A percentile compares a stretch with the other conserved stretches of the same genome.
Conservation (phyloP, 2,797 vertebrate genomes). For the Gadopsis bispinosus region DNA sequence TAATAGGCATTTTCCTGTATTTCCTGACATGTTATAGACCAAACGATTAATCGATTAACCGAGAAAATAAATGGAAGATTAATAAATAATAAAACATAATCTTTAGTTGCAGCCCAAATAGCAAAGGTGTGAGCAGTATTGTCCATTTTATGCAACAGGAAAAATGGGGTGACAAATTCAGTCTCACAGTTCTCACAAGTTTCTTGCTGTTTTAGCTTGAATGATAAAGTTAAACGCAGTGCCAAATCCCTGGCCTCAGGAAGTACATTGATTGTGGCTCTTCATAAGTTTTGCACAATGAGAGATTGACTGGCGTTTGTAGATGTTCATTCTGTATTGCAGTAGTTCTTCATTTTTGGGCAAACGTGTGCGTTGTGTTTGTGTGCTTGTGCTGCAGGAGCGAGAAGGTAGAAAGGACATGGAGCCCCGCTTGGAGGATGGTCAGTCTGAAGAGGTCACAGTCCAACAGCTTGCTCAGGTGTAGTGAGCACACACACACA, state of each 20-base stretch:
- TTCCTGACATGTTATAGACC: neutral
- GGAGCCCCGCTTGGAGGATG: conserved; percentile 75
- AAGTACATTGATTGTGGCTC: neutral
- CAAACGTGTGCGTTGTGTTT: neutral
- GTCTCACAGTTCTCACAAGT: neutral
- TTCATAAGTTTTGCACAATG: neutral
- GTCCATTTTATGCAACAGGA: neutral
- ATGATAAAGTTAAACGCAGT: neutral
- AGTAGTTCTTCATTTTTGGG: neutral
- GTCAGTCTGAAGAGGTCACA: conserved; percentile 68
- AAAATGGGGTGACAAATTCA: neutral
- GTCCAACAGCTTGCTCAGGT: conserved; percentile 57
- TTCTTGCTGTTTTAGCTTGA: neutral
- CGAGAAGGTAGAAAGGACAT: conserved; percentile 73
- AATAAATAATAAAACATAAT: neutral
- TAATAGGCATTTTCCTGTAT: neutral
- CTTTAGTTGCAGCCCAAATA: too few relatives aligned
- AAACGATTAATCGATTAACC: neutral
- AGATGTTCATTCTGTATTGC: neutral
- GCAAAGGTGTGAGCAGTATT: neutral
- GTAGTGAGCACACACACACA: conserved; percentile 59
- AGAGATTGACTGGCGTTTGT: neutral
- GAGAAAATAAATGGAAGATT: neutral
- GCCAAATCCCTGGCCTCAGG: neutral
- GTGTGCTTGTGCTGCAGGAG: conserved; percentile 58